Conservation (phyloP, 1,140 invertebrate species). For the Apis laboriosa region DNA sequence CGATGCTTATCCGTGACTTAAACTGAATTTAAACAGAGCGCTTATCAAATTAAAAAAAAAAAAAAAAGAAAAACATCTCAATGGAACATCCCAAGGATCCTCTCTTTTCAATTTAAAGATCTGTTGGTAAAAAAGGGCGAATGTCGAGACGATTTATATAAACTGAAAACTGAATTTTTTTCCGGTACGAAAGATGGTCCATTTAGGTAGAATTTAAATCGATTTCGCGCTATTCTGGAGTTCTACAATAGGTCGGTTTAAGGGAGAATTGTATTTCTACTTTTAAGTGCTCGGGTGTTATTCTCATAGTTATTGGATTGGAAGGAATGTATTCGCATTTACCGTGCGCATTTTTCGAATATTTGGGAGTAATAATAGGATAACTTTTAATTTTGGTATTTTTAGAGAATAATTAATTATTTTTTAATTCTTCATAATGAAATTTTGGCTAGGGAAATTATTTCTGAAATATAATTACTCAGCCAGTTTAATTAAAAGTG, state of each 20-base stretch:
- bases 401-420: no score
- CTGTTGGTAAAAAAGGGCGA: slow-evolving; percentile 6
- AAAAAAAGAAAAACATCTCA: neutral
- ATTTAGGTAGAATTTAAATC: slow-evolving; percentile 10
- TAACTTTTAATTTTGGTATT: no score
- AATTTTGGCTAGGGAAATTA: no score
- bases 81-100: neutral
- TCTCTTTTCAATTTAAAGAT: slow-evolving; percentile 7
- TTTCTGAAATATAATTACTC: no score
- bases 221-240: neutral
- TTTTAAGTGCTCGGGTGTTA: no score
- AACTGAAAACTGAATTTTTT: slow-evolving; percentile 9
- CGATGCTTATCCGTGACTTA: slow-evolving; percentile 38
- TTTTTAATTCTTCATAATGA: no score
- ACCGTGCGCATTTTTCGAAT: no score
- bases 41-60: slow-evolving; percentile 10
- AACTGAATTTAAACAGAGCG: slow-evolving; percentile 38
- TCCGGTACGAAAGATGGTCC: neutral
- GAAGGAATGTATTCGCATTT: neutral
- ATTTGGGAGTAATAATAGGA: no score
- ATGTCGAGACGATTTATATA: slow-evolving; percentile 28
- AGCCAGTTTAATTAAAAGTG: no score
- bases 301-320: no score
- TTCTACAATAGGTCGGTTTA: no score
- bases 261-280: no score